Base-by-base conservation (phyloP, 2,888 invertebrate genomes). In the Micropterix aruncella region DNA sequence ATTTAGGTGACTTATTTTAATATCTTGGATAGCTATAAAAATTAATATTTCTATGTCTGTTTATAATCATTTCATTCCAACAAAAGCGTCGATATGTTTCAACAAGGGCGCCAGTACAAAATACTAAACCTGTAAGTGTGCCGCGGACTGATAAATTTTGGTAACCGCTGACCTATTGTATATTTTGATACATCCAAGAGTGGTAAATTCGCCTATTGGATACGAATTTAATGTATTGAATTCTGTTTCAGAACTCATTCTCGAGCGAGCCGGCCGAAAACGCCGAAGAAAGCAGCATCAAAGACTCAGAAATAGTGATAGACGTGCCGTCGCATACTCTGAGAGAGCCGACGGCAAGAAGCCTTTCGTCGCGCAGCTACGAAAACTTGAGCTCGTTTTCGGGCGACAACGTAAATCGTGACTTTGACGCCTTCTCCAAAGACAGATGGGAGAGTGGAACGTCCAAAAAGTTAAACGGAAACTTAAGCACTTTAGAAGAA, bases 351-450 rank as follows among this genome's bases (percentile, higher is more conserved):
- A 19, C 15, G 19, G 58, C 53, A 43, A n/a, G n/a, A n/a, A 57
- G 52, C 47, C 51, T 52, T 4, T 53, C 55, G 0, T 66, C 64
- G 62, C 61, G 58, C 46, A 66, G 65, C 46, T 56, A 53, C 3
- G 67, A 65, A 43, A 59, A 59, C 4, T 42, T 66, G 0, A 18
- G 42, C 4, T n/a, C 40, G 19, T 27, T 18, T 38, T 37, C 36
- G 12, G 3, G 43, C 36, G 58, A 57, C 44, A 61, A 61, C 46
- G 53, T 70, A 0, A 70, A 73, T 51, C 56, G 73, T 54, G 71
- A 74, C 58, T 60, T 74, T 51, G 62, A 73, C 54, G 54, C 65
- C 53, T 63, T 74, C 52, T 63, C 62, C 45, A 60, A 69, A 64
- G 60, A 65, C 57, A 52, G 75, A 56, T 55, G 68, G 27, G 65